A percentile compares a stretch with the other conserved stretches of the same genome.
These are phyloP conservation scores for Thyatira batis DNA, from an alignment of 2,888 invertebrate species.

Conservation along the genomic window DNA sequence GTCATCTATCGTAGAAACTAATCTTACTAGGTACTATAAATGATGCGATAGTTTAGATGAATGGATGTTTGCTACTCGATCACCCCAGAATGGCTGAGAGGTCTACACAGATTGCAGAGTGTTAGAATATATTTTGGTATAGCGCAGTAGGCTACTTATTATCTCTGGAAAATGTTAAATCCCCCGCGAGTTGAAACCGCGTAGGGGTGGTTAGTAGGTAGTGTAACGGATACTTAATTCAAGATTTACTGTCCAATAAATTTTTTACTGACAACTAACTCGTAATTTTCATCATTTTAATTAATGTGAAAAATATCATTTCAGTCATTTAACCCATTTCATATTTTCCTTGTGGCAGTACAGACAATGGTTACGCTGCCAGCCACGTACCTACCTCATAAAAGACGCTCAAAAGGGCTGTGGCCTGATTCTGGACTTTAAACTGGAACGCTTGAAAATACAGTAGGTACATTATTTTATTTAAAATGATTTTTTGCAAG, in stretches of 20 bases:
- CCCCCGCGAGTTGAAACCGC: too few relatives aligned
- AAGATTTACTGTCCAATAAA: neutral
- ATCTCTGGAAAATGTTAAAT: too few relatives aligned
- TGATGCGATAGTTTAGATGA: too few relatives aligned
- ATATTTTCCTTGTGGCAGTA: neutral
- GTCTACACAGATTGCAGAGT: too few relatives aligned
- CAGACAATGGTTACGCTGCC: slow-evolving; percentile 21
- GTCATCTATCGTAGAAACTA: too few relatives aligned
- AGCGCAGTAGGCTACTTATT: too few relatives aligned
- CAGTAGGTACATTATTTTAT: slow-evolving; percentile 19
- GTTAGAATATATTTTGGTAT: too few relatives aligned
- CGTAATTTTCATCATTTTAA: neutral
- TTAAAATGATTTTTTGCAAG: slow-evolving; percentile 1
- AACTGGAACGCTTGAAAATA: slow-evolving; percentile 18
- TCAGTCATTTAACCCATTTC: slow-evolving; percentile 1
- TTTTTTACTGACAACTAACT: neutral
- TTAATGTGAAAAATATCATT: neutral
- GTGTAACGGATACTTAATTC: neutral
- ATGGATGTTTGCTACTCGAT: too few relatives aligned
- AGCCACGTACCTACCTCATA: slow-evolving; percentile 30
- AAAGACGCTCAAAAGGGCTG: slow-evolving; percentile 39
- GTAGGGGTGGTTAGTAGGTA: too few relatives aligned
- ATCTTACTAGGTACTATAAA: too few relatives aligned
- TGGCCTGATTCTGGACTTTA: slow-evolving; percentile 28
- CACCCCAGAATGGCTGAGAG: too few relatives aligned